Evolutionary conservation across 2,888 invertebrate species (phyloP).

Genomic region (Eupelmus urozonus): DNA sequence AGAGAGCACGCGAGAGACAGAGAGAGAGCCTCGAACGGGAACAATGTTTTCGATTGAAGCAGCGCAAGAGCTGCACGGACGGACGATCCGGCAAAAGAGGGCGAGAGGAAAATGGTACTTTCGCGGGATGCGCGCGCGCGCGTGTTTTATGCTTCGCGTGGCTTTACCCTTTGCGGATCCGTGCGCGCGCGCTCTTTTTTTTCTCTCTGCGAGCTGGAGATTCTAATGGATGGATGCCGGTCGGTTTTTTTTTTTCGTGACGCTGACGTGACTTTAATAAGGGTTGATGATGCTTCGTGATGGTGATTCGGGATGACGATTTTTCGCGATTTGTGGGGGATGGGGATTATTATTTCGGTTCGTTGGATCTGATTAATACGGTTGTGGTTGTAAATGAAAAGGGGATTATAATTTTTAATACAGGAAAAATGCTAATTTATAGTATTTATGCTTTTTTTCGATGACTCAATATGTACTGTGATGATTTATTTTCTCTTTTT

Average conservation of each 20-base stretch:
- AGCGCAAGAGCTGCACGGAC: neutral
- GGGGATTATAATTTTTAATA: too few relatives aligned
- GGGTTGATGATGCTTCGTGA: too few relatives aligned
- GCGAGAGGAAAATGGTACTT: neutral
- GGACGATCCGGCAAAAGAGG: neutral
- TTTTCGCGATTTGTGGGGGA: too few relatives aligned
- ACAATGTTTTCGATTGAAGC: constrained; percentile 49
- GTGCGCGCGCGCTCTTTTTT: neutral
- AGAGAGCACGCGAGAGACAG: neutral
- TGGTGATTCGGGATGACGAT: too few relatives aligned
- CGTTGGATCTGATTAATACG: too few relatives aligned
- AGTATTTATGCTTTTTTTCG: too few relatives aligned
- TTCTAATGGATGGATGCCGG: neutral
- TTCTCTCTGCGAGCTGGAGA: neutral
- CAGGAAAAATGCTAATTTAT: too few relatives aligned
- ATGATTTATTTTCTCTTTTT: too few relatives aligned
- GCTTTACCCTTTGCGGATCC: neutral
- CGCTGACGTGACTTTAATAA: too few relatives aligned
- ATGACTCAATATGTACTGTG: too few relatives aligned
- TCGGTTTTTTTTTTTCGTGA: neutral
- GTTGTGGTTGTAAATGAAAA: too few relatives aligned
- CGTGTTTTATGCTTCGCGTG: neutral
- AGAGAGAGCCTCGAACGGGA: constrained; percentile 8
- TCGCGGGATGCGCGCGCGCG: neutral
- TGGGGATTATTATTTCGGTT: too few relatives aligned